These are phyloP conservation scores for Pyrrhosoma nymphula DNA, from an alignment of 2,888 invertebrate genomes.

Conservation along the genomic window DNA sequence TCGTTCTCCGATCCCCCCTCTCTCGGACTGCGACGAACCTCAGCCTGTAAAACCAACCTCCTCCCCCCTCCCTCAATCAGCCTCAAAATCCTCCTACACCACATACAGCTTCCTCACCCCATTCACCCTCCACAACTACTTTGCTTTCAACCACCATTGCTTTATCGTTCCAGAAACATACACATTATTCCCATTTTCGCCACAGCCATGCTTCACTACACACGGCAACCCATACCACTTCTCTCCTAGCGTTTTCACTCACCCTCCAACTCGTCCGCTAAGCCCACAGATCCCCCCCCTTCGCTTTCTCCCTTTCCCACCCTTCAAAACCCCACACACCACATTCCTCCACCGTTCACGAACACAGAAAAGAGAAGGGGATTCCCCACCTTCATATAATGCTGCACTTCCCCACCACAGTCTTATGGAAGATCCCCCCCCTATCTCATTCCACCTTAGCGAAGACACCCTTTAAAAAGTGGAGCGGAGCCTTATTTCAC, in stretches of 20 bases:
- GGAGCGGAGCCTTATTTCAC: constrained; percentile 54
- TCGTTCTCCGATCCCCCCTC: not conserved
- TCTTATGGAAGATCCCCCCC: no score
- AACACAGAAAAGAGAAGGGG: not conserved
- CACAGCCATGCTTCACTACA: not conserved
- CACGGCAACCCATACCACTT: no score
- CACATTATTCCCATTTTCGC: constrained; percentile 42
- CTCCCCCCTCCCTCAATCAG: not conserved
- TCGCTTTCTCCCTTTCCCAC: no score
- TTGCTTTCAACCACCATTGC: constrained; percentile 26
- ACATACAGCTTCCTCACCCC: no score
- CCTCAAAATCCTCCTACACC: no score
- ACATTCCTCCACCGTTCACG: not conserved
- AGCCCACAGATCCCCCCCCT: not conserved
- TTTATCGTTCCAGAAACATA: constrained; percentile 53
- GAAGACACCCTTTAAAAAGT: constrained; percentile 51
- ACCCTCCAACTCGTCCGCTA: not conserved
- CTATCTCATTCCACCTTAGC: not conserved
- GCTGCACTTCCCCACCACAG: not conserved
- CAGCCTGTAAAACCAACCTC: not conserved
- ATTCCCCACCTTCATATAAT: not conserved
- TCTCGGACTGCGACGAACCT: not conserved
- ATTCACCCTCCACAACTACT: not conserved
- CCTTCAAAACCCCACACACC: not conserved
- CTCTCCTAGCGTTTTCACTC: not conserved